A percentile compares a stretch with the other conserved stretches of the same genome.
These are phyloP conservation scores for Schlechtendalia chinensis DNA, from an alignment of 1,140 invertebrate genomes.

Conservation along the genomic window DNA sequence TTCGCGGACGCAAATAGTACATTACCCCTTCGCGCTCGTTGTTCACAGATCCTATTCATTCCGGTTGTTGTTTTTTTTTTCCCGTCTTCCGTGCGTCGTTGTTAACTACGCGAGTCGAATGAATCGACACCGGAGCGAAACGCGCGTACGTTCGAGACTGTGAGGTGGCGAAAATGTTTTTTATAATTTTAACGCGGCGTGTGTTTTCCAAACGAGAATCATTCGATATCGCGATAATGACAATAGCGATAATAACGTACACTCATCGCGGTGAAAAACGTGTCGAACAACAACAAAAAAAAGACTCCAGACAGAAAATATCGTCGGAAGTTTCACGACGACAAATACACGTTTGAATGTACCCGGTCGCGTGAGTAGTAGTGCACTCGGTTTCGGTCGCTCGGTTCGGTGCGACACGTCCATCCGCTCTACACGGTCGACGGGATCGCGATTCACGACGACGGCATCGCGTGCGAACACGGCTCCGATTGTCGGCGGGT, in stretches of 20 bases:
- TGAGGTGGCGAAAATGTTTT: background rate
- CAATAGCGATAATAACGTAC: no score
- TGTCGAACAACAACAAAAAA: no score
- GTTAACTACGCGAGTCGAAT: background rate
- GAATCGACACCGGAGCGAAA: background rate
- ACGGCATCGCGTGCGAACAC: background rate
- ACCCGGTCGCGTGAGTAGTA: no score
- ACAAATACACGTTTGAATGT: no score
- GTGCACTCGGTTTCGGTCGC: background rate
- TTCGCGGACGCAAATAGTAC: background rate
- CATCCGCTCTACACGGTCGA: background rate
- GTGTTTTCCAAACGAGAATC: no score
- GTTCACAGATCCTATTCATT: no score
- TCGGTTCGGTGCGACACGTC: background rate
- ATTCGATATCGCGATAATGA: no score
- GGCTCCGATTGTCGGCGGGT: background rate
- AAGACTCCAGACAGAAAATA: no score
- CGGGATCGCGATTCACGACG: background rate
- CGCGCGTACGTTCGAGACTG: background rate
- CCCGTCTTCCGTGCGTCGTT: background rate
- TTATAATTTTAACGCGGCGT: no score
- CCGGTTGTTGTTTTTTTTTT: no score
- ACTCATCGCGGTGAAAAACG: no score
- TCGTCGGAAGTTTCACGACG: no score
- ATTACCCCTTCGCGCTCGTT: background rate